A percentile compares a stretch with the other conserved stretches of the same genome.
Conservation (phyloP, 2,888 invertebrate genomes). For the Eristalinus sepulchralis region DNA sequence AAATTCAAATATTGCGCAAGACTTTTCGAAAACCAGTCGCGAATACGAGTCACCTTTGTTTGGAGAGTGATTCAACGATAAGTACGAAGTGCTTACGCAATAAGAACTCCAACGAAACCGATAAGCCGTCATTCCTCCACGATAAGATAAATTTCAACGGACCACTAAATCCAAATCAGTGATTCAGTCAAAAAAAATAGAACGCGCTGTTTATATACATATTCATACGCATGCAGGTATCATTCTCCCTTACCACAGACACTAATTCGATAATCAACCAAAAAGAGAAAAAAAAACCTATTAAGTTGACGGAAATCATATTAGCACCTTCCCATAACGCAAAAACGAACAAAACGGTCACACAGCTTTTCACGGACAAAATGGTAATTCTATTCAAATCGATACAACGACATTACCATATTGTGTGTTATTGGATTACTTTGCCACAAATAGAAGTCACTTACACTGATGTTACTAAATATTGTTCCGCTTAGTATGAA, state of each 20-base stretch:
- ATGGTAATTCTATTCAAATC: conserved; percentile 1
- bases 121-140: not conserved
- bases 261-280: not conserved
- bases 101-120: not conserved
- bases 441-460: conserved; percentile 79
- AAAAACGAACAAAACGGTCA: not conserved
- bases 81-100: not conserved
- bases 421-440: not conserved
- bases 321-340: not conserved
- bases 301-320: not conserved
- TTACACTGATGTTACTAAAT: conserved; percentile 98
- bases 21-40: not conserved
- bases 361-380: not conserved
- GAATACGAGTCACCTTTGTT: not conserved
- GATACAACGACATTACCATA: conserved; percentile 5
- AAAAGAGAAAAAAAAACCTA: not conserved
- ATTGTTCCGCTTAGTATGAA: conserved; percentile 95
- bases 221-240: not conserved
- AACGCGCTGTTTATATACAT: not conserved
- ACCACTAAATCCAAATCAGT: not conserved
- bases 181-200: not conserved
- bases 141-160: not conserved
- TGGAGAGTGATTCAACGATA: conserved; percentile 2
- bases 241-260: not conserved
- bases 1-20: not conserved